Evolutionary conservation across 2,797 vertebrate genomes (phyloP).

Genomic region (Falco naumanni): DNA sequence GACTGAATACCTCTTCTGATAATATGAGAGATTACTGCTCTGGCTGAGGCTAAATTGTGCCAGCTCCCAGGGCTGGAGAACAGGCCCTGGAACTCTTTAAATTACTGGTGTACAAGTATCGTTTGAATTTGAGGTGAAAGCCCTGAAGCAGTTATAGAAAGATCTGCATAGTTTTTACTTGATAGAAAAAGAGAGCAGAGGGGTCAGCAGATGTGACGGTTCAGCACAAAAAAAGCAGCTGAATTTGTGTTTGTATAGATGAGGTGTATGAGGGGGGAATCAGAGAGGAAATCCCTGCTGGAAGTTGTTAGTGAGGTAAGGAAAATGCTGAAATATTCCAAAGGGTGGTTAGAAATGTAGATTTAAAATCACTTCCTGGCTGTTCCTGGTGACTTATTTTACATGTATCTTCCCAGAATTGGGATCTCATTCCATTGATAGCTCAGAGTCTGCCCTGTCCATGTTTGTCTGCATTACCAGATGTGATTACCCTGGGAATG

Average conservation of each 20-base stretch:
- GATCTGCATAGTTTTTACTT: background rate
- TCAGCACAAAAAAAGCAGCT: background rate
- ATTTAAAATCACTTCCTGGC: background rate
- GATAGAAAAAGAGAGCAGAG: background rate
- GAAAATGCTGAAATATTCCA: background rate
- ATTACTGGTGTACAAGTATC: background rate
- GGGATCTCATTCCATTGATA: background rate
- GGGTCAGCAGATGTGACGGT: background rate
- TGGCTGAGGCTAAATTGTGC: background rate
- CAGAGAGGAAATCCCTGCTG: background rate
- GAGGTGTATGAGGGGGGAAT: background rate
- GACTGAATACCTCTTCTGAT: background rate
- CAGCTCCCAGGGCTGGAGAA: background rate
- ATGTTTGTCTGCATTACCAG: background rate
- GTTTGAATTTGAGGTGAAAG: background rate
- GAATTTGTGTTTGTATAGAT: background rate
- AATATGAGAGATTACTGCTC: background rate
- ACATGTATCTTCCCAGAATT: background rate
- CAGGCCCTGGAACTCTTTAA: background rate
- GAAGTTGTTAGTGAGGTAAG: background rate
- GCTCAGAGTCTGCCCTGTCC: background rate
- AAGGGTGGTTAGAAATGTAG: background rate
- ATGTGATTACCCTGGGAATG: background rate
- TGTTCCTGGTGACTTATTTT: background rate
- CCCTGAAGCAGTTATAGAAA: background rate